Evolutionary conservation across 2,888 invertebrate species (phyloP).

Genomic region (Tupiocoris notatus): DNA sequence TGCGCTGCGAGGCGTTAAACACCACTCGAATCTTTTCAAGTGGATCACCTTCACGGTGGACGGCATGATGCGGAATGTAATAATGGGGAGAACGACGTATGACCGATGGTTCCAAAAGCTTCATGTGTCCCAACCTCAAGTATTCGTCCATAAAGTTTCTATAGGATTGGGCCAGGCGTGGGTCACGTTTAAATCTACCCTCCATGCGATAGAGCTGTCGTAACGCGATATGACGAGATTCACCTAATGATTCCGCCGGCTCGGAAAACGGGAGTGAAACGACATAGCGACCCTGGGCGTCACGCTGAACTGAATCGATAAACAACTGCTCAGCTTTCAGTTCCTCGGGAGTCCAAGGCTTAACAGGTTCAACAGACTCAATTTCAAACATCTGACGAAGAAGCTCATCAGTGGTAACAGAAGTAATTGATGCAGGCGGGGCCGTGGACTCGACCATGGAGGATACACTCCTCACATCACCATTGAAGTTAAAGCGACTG

Average conservation of each 20-base stretch:
- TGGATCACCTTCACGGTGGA: constrained; percentile 1
- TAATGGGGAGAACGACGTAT: not conserved
- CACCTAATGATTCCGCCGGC: not conserved
- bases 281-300: not conserved
- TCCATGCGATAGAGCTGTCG: constrained; percentile 9
- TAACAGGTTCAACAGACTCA: not conserved
- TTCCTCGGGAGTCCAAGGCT: constrained; percentile 1
- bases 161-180: not conserved
- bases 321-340: not conserved
- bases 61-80: constrained; percentile 21
- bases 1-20: constrained; percentile 19
- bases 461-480: not conserved
- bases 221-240: not conserved
- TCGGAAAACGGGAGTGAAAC: not conserved
- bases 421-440: not conserved
- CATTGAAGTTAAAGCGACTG: no score
- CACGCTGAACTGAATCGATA: not conserved
- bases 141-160: constrained; percentile 38
- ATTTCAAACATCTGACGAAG: constrained; percentile 14
- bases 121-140: constrained; percentile 29
- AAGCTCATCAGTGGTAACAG: not conserved
- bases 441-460: not conserved
- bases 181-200: not conserved
- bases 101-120: not conserved
- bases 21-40: constrained; percentile 20